Percentiles rank a stretch among this genome's conserved stretches.
Evolutionary conservation across 2,888 invertebrate genomes (phyloP).

Genomic region (Andrena dorsata): DNA sequence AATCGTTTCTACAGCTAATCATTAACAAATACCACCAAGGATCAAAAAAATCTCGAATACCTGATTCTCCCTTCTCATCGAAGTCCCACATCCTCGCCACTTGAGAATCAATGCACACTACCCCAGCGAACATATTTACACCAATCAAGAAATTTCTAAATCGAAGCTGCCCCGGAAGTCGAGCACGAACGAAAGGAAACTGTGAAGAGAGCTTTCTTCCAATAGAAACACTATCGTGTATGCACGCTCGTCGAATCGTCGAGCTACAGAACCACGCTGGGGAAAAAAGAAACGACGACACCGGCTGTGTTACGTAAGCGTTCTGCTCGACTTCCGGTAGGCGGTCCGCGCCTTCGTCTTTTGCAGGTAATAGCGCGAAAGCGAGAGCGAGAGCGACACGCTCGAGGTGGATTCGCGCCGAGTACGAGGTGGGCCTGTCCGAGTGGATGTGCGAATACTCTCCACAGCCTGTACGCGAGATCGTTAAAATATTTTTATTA

Average conservation of each 20-base stretch:
- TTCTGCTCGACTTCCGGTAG: conserved; percentile 73
- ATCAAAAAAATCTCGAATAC: no score
- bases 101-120: no score
- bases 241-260: conserved; percentile 1
- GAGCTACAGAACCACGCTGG: background rate
- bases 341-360: conserved; percentile 65
- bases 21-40: no score
- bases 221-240: background rate
- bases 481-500: conserved; percentile 81
- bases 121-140: background rate
- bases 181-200: background rate
- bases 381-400: conserved; percentile 78
- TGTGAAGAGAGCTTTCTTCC: background rate
- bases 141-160: background rate
- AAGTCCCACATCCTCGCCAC: no score
- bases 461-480: conserved; percentile 57
- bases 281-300: conserved; percentile 49
- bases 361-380: conserved; percentile 79
- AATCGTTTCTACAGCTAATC: no score
- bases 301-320: conserved; percentile 68
- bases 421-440: conserved; percentile 28
- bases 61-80: no score
- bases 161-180: background rate
- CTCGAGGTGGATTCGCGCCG: conserved; percentile 73
- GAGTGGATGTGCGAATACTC: conserved; percentile 61